These are phyloP conservation scores for Sebastes schlegelii DNA, from an alignment of 2,113 vertebrate genomes.

Conservation along the genomic window DNA sequence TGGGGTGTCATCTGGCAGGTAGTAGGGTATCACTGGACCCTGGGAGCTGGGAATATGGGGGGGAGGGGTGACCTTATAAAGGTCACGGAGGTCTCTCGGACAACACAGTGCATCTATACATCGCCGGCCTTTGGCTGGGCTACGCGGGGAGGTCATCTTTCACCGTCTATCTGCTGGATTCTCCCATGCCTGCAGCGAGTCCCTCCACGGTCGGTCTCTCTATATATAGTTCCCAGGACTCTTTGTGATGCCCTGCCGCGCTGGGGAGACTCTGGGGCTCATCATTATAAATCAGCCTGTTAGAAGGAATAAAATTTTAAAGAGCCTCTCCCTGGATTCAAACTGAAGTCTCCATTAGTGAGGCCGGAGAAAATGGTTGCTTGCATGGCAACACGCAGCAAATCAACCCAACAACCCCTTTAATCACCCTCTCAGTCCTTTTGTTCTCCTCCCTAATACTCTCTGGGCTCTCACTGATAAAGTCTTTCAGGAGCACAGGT, in stretches of 20 bases:
- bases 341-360: conserved; percentile 80
- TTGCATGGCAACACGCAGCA: conserved; percentile 70
- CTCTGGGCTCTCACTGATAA: conserved; percentile 28
- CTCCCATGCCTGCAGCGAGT: conserved; percentile 64
- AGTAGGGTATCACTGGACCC: conserved; percentile 75
- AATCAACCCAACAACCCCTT: conserved; percentile 74
- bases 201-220: conserved; percentile 41
- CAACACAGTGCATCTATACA: conserved; percentile 69
- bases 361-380: conserved; percentile 72
- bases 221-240: conserved; percentile 67
- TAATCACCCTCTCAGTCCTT: conserved; percentile 59
- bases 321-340: conserved; percentile 75
- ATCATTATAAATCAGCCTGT: conserved; percentile 84
- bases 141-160: conserved; percentile 68
- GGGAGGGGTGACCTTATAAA: conserved; percentile 83
- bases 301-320: conserved; percentile 81
- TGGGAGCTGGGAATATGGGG: conserved; percentile 70
- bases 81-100: conserved; percentile 72
- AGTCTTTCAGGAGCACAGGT: conserved; percentile 39
- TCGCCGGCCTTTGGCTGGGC: conserved; percentile 49
- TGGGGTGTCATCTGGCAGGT: conserved; percentile 82
- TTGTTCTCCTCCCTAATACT: conserved; percentile 46
- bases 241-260: conserved; percentile 73
- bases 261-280: conserved; percentile 65
- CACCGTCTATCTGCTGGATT: conserved; percentile 65